These are phyloP conservation scores for Cryptotermes secundus DNA, from an alignment of 1,140 invertebrate genomes.

Conservation along the genomic window DNA sequence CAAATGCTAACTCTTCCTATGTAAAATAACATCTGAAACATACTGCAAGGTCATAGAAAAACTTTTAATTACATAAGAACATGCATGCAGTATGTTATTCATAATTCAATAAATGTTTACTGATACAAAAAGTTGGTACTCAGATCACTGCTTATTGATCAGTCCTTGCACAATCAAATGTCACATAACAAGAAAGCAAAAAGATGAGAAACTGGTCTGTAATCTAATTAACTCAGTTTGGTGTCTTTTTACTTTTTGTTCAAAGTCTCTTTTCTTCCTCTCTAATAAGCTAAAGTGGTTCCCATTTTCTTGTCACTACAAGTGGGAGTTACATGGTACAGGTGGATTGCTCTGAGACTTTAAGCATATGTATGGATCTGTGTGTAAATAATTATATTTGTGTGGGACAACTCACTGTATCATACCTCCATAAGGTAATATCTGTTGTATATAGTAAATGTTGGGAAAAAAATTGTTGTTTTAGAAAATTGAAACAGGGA, in stretches of 20 bases:
- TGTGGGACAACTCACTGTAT: conserved; percentile 25
- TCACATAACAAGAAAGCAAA: neutral
- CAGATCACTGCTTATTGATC: neutral
- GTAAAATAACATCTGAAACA: too few relatives aligned
- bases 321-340: neutral
- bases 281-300: neutral
- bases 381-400: conserved; percentile 25
- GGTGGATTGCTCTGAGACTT: neutral
- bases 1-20: too few relatives aligned
- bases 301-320: neutral
- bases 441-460: conserved; percentile 30
- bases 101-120: too few relatives aligned
- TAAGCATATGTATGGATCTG: neutral
- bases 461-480: neutral
- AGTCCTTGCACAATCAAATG: conserved; percentile 1
- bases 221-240: neutral
- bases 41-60: too few relatives aligned
- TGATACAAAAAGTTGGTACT: too few relatives aligned
- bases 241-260: neutral
- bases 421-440: conserved; percentile 30
- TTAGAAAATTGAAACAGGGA: neutral
- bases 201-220: neutral
- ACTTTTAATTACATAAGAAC: too few relatives aligned
- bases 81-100: too few relatives aligned
- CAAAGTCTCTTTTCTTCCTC: neutral